phyloP scores from a whole-genome alignment of 2,113 vertebrate genomes.

The Recurvirostra avosetta region DNA sequence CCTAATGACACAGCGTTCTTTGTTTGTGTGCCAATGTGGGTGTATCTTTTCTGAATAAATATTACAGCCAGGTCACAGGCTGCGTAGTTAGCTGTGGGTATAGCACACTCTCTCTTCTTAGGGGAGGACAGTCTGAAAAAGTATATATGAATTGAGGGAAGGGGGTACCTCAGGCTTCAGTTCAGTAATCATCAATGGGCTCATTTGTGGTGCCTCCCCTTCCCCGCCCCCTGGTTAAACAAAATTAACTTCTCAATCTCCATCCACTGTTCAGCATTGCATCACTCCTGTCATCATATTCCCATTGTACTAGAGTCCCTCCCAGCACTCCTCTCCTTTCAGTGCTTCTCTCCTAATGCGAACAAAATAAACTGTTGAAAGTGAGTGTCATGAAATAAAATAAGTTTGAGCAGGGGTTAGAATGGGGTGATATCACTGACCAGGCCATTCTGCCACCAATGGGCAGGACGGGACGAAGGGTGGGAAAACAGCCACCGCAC shows the following conservation, averaged over 20 bases:
- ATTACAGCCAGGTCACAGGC: background rate
- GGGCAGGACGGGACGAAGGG: background rate
- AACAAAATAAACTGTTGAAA: background rate
- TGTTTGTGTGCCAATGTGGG: background rate
- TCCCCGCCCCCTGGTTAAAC: background rate
- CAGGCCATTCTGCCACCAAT: accelerated
- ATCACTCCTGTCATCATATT: background rate
- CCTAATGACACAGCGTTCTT: background rate
- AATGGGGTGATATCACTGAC: background rate
- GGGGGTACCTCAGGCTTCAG: background rate
- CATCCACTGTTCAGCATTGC: background rate
- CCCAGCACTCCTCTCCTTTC: background rate
- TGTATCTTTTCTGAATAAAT: background rate
- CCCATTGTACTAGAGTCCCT: background rate
- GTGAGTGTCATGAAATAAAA: background rate
- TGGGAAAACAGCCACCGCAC: background rate
- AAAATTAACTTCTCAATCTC: background rate
- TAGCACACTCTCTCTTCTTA: background rate
- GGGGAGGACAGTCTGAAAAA: background rate
- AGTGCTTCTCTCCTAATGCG: background rate
- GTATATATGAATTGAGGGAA: background rate
- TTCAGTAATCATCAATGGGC: background rate
- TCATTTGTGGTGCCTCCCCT: background rate
- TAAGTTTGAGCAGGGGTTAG: background rate
- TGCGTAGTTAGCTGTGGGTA: background rate